Evolutionary conservation across 2,113 vertebrate species (phyloP), one percentile per base, ranked within the genome.

Genomic region (Crotalus helleri): DNA sequence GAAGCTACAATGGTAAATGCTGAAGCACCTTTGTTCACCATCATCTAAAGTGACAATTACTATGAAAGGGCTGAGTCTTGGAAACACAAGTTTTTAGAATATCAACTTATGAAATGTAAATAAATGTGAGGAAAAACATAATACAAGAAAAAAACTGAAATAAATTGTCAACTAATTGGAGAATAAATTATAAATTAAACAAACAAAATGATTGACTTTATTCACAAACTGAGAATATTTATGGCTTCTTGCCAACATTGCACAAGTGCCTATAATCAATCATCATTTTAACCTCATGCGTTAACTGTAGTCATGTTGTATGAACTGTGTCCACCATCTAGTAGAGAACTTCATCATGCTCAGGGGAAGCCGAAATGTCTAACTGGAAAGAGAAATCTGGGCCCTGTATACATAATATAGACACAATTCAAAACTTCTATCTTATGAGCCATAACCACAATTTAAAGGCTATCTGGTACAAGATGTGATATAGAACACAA

Each of bases 151-250:
- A 94, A 91, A 5, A 92, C 39, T 81, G 92, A 93, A 95, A 92
- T 88, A 90, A 94, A 95, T 95, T 58, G 23, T 49, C 94, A 94
- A 74, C 95, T 89, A 95, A 86, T 94, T 92, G 93, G 57, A 55
- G 96, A 95, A 94, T 69, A 96, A 94, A 95, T 93, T 69, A 93
- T 93, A 96, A 95, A 17, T 74, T 94, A 96, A 94, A 92, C 54
- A 92, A 96, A 94, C 87, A 97, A 96, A 97, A 97, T 95, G 90
- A 97, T 97, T 97, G 5, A 95, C 89, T 98, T 98, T 98, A 98
- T 97, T 97, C 91, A 81, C 33, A 97, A 93, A 96, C 13, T 1
- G 59, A 93, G 93, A 6, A 92, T 61, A 95, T 96, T 88, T 74
- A 92, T 92, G 94, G 55, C 89, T 96, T 94, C 91, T 86, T 94